Evolutionary conservation across 2,888 invertebrate genomes (phyloP), one percentile per base, ranked within the genome.

Genomic region (Macrosoma leucophasiata): DNA sequence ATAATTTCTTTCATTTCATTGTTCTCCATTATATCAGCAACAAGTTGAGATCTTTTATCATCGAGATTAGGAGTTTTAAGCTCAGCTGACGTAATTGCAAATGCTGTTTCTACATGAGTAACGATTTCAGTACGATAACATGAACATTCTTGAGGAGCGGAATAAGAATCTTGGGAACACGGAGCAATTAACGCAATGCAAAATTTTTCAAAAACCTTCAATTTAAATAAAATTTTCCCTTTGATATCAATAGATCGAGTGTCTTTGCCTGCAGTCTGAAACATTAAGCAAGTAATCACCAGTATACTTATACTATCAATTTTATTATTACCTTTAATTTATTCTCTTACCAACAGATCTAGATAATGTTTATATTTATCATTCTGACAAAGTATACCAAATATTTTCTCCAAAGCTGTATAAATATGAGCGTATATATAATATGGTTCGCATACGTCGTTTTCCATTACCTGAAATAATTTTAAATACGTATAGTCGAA

Each of bases 371-470:
- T 75, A 35, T 82, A 84, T 45, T 76, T 79, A 5, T 61, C 63
- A 43, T 82, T 82, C 58, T 82, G 77, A 33, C 72, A 70, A 25
- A 84, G 52, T 10, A 62, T 60, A 12, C 51, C 74, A 55, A 75
- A 78, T 55, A 84, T 82, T 59, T 79, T 79, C 46, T 72, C 82
- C 29, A 84, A 44, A n/a, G 79, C 78, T 11, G 84, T 84, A 38
- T 75, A 76, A 37, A 84, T 79, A 39, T 81, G 70, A 7, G 81
- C 84, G 48, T 84, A 84, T 26, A 82, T 62, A 27, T 73, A 78
- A 43, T 79, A 84, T 1, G 84, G 84, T 46, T 82, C 82, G 39
- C 76, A 78, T 3, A 78, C 58, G 48, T 84, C 82, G 36, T 73
- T 82, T 53, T 82, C 82, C 69, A 84, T 62, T 2, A 79, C 77